A percentile compares a stretch with the other conserved stretches of the same genome.
Evolutionary conservation across 2,888 invertebrate genomes (phyloP).

Genomic region (Acleris emargana): DNA sequence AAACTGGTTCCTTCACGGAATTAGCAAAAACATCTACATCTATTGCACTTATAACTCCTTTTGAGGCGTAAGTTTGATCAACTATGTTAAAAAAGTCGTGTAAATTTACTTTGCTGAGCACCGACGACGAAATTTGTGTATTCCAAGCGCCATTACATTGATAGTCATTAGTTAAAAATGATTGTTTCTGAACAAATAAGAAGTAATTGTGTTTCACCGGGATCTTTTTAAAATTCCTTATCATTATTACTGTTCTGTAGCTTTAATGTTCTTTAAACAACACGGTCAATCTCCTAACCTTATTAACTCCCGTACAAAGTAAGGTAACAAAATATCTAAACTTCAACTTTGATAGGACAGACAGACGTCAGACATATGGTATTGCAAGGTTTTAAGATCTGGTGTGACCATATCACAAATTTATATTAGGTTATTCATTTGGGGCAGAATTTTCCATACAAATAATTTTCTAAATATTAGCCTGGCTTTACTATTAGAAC

Average conservation of each 20-base stretch:
- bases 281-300: slow-evolving; percentile 7
- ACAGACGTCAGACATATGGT: too few species aligned
- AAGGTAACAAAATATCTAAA: not conserved
- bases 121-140: slow-evolving; percentile 83
- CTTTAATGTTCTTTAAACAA: too few species aligned
- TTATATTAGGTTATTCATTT: too few species aligned
- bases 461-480: too few species aligned
- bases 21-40: slow-evolving; percentile 94
- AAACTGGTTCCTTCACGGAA: slow-evolving; percentile 79
- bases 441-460: too few species aligned
- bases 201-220: slow-evolving; percentile 42
- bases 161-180: slow-evolving; percentile 88
- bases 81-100: slow-evolving; percentile 88
- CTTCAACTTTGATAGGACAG: too few species aligned
- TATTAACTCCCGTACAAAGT: not conserved
- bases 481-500: too few species aligned
- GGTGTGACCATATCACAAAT: too few species aligned
- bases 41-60: slow-evolving; percentile 87
- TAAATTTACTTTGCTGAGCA: slow-evolving; percentile 85
- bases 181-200: slow-evolving; percentile 56
- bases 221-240: slow-evolving; percentile 47
- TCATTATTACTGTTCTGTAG: slow-evolving; percentile 18
- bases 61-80: slow-evolving; percentile 86
- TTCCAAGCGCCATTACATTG: slow-evolving; percentile 89
- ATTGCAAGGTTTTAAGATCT: too few species aligned